Percentiles rank a stretch among this genome's conserved stretches.
These are phyloP conservation scores for Drosophila rhopaloa DNA, from an alignment of 1,140 invertebrate species.

Conservation along the genomic window DNA sequence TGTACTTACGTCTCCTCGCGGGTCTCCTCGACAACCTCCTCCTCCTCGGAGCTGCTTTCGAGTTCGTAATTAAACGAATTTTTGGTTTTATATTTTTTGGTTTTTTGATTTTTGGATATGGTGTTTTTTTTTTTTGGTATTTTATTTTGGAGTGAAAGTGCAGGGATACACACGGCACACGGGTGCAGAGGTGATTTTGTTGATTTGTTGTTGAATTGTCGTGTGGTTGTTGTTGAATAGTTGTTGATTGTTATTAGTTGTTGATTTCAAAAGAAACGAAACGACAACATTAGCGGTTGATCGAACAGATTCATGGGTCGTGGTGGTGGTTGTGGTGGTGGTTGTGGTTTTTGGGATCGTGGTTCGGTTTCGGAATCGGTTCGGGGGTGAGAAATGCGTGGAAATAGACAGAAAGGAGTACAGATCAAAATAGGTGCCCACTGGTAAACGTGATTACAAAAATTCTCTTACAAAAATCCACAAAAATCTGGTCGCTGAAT, in stretches of 20 bases:
- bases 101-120: constrained; percentile 28
- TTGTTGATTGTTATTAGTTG: constrained; percentile 55
- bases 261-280: constrained; percentile 69
- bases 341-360: constrained; percentile 20
- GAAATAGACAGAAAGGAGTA: constrained; percentile 63
- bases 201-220: constrained; percentile 59
- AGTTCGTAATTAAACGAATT: constrained; percentile 71
- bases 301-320: constrained; percentile 49
- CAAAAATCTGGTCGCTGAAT: constrained; percentile 6
- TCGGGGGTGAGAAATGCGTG: constrained; percentile 45
- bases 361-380: background rate
- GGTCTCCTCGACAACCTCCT: constrained; percentile 87
- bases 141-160: constrained; percentile 48
- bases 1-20: constrained; percentile 89
- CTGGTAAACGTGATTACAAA: constrained; percentile 30
- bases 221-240: constrained; percentile 55
- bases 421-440: constrained; percentile 74
- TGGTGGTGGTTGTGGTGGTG: constrained; percentile 6
- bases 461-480: constrained; percentile 27
- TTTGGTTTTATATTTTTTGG: constrained; percentile 10
- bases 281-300: constrained; percentile 78
- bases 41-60: constrained; percentile 87
- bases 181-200: constrained; percentile 53
- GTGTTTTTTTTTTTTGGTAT: constrained; percentile 18
- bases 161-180: constrained; percentile 54